Evolutionary conservation across 1,140 invertebrate species (phyloP), one percentile per base, ranked within the genome.

Genomic region (Teleogryllus occipitalis): DNA sequence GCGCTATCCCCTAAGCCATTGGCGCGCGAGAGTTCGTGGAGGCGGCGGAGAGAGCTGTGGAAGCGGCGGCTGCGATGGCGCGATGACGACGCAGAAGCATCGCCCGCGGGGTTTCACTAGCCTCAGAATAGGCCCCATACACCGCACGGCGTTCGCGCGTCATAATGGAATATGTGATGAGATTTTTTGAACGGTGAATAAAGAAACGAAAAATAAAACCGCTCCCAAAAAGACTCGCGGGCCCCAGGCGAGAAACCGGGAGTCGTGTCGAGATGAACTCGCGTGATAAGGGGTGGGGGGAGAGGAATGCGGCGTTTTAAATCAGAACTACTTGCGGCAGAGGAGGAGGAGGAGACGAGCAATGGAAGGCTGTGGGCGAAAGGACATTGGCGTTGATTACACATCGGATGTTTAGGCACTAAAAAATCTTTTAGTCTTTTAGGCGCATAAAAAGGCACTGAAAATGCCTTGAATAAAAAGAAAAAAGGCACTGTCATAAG

Each of bases 81-180:
- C 54, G 54, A 65, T 65, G 54, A 65, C 54, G 54, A 1, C 10
- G 54, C 54, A 65, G 10, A 65, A 65, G 54, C 1, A 18, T 10
- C 54, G 54, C 54, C 54, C 2, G 54, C 1, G 54, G 54, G 54
- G 54, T 14, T 18, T 18, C 54, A 65, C 54, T 65, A 7, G 54
- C 18, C 5, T 65, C 54, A 10, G 10, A 65, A 14, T 65, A 18
- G 10, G 54, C 54, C 54, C 54, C 54, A 65, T 65, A 65, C 54
- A 65, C 54, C 54, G 54, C 54, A 65, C 54, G 10, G 54, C 54
- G 54, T 65, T 65, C 54, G 54, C 54, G 54, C 54, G 54, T 65
- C 54, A 65, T 65, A 65, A 65, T 65, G 54, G 54, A 65, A 65
- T 65, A 65, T 65, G 54, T 65, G 54, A 65, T 65, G 54, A 65